Conservation (phyloP, 2,113 vertebrate genomes). For the Eudyptes chrysolophus region DNA sequence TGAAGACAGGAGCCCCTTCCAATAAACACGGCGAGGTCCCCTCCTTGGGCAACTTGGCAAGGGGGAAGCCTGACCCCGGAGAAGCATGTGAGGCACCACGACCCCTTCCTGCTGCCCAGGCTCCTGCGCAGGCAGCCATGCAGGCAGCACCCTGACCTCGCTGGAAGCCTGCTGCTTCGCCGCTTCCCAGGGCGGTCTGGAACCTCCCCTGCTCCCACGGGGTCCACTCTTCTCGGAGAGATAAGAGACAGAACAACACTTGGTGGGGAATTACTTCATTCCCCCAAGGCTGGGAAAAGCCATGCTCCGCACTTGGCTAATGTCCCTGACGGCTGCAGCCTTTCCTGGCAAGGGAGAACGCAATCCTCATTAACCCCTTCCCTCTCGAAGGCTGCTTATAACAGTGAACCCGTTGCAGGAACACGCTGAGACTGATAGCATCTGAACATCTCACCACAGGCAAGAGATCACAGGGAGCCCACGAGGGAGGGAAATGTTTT, state of each 20-base stretch:
- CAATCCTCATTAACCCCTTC: conserved; percentile 19
- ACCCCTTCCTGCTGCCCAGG: not conserved
- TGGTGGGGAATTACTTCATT: conserved; percentile 47
- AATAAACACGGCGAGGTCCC: rapidly evolving
- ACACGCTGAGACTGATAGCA: not conserved
- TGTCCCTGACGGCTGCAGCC: not conserved
- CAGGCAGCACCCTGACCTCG: not conserved
- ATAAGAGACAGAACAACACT: conserved; percentile 46
- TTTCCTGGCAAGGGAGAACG: not conserved
- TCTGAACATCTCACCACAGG: not conserved
- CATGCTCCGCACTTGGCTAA: not conserved
- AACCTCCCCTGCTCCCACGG: not conserved
- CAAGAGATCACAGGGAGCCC: not conserved
- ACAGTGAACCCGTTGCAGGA: not conserved
- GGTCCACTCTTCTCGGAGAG: not conserved
- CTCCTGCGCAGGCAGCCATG: not conserved
- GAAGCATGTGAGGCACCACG: rapidly evolving
- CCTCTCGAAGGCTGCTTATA: not conserved
- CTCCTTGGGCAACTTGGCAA: not conserved
- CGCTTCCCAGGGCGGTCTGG: not conserved
- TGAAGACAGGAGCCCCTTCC: not conserved
- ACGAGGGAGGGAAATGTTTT: not conserved
- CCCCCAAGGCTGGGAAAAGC: conserved; percentile 52
- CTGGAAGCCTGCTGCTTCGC: not conserved
- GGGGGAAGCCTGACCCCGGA: not conserved